These are phyloP conservation scores for Xyrichtys novacula DNA, from an alignment of 2,797 vertebrate species.

Conservation along the genomic window DNA sequence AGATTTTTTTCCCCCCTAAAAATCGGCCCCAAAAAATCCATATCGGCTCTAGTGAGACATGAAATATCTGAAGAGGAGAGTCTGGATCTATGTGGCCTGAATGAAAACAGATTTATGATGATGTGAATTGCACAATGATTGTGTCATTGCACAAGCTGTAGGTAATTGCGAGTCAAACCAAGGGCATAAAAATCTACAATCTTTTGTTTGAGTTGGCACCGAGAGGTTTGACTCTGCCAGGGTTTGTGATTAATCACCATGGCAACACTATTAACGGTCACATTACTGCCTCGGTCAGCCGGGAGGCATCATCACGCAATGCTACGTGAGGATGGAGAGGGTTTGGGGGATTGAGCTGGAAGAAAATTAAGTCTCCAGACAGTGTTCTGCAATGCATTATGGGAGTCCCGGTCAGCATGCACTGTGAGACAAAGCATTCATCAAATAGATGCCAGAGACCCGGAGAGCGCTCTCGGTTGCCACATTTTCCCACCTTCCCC, in stretches of 20 bases:
- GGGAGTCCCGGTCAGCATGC: conserved; percentile 62
- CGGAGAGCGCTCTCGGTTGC: conserved; percentile 63
- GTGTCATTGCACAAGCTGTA: conserved; percentile 22
- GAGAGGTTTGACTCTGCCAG: conserved; percentile 46
- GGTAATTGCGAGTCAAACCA: conserved; percentile 7
- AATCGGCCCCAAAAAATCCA: no score
- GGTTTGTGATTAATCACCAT: conserved; percentile 74
- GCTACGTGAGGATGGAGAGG: conserved; percentile 43
- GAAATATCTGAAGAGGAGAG: no score
- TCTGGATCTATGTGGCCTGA: no score
- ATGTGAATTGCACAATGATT: conserved; percentile 12
- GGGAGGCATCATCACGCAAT: conserved; percentile 66
- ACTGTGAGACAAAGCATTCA: conserved; percentile 73
- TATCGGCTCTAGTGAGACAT: no score
- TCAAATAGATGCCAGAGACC: conserved; percentile 75
- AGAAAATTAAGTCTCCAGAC: conserved; percentile 78
- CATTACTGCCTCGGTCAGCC: conserved; percentile 65
- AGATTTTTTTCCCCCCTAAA: no score
- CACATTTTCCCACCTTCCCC: conserved; percentile 52
- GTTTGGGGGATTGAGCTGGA: conserved; percentile 59
- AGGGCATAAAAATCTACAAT: conserved; percentile 17
- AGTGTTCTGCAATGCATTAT: conserved; percentile 75
- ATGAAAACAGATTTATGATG: conserved; percentile 4
- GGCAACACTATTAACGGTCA: conserved; percentile 71
- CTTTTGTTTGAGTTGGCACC: conserved; percentile 41